Conservation (phyloP, 2,888 invertebrate species). For the Yponomeuta cagnagella region DNA sequence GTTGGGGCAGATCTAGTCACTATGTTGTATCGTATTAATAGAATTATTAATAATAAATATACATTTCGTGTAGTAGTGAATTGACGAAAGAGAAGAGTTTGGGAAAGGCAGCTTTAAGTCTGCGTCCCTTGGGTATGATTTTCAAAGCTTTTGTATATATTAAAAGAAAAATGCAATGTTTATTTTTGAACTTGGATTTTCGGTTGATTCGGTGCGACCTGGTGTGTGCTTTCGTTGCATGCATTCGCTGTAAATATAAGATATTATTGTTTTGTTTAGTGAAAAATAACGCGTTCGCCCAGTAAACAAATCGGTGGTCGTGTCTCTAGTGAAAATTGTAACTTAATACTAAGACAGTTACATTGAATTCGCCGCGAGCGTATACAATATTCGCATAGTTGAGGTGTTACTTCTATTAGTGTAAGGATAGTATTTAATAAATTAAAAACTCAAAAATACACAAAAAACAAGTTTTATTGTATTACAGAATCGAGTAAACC, state of each 20-base stretch:
- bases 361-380: constrained; percentile 41
- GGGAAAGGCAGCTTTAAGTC: constrained; percentile 6
- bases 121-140: background rate
- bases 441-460: constrained; percentile 38
- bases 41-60: background rate
- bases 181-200: background rate
- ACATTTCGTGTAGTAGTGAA: constrained; percentile 11
- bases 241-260: constrained; percentile 3
- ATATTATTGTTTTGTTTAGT: constrained; percentile 24
- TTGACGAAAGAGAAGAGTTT: background rate
- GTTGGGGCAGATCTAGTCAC: constrained; percentile 55
- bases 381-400: constrained; percentile 40
- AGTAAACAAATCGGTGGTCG: constrained; percentile 28
- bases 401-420: constrained; percentile 45
- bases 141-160: constrained; percentile 7
- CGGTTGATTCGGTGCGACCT: constrained; percentile 8
- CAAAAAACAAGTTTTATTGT: constrained; percentile 20
- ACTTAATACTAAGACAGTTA: constrained; percentile 30
- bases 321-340: constrained; percentile 54
- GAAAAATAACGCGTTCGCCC: constrained; percentile 40
- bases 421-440: constrained; percentile 50
- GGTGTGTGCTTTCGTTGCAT: background rate
- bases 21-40: constrained; percentile 27
- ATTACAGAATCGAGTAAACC: constrained; percentile 2
- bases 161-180: constrained; percentile 5